Evolutionary conservation across 2,797 vertebrate species (phyloP), one percentile per base, ranked within the genome.

Genomic region (Xerus rutilus): DNA sequence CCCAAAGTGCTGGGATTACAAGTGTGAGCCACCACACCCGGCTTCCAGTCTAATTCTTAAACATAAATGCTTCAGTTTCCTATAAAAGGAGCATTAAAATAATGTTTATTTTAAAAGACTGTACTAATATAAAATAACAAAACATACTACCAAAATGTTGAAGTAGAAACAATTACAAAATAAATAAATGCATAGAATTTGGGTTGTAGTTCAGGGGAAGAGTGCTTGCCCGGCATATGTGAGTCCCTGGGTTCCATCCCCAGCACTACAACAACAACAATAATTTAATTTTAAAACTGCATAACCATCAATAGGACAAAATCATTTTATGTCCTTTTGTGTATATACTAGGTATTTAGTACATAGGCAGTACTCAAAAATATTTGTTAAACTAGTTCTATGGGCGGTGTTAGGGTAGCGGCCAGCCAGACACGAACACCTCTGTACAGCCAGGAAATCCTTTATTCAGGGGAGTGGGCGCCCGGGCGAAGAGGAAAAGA

Each of bases 131-230:
- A 82, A 49, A 95, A 95, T 8, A 92, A 86, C 35, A 81, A 84
- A n/a, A 85, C 20, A 62, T 76, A 65, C 39, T 20, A 57, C 67
- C 39, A 79, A 85, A 94, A 43, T 69, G 20, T 52, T 76, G 25
- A 73, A 90, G 32, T 89, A 45, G 54, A 93, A 93, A 73, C 54
- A 52, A 70, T 57, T 89, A 76, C 72, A 87, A 87, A 96, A 69
- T 47, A 30, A 14, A 13, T 59, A 18, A 14, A 13, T 59, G 18
- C 9, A 64, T 64, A 65, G 64, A 65, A 25, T 30, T 32, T 14
- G 64, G 13, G 28, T 13, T 65, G 12, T 65, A 32, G 64, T 30
- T 65, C 64, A 15, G 28, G 23, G 8, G 28, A 28, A 30, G 11
- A 64, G 62, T 64, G 28, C 28, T 64, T 30, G 62, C 28, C 62